Conservation (phyloP, 2,888 invertebrate genomes). For the Eucriotettix oculatus region DNA sequence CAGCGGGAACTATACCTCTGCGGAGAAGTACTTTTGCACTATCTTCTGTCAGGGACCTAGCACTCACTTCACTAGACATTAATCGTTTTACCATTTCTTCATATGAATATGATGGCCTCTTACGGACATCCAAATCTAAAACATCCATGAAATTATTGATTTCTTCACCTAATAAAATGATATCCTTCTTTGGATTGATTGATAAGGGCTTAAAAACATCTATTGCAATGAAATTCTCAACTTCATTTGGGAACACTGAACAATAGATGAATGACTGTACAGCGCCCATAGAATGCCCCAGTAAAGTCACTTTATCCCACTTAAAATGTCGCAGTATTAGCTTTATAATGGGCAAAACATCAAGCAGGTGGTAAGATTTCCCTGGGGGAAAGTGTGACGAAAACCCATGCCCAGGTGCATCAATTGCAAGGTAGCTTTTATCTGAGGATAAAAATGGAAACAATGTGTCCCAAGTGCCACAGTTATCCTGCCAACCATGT, state of each 20-base stretch:
- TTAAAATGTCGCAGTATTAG: constrained; percentile 16
- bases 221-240: constrained; percentile 15
- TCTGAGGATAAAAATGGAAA: constrained; percentile 17
- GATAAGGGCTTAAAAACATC: constrained; percentile 13
- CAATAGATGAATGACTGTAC: constrained; percentile 15
- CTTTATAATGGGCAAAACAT: constrained; percentile 15
- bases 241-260: constrained; percentile 14
- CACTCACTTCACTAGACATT: background rate
- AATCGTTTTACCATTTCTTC: constrained; percentile 1
- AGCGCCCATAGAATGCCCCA: constrained; percentile 17
- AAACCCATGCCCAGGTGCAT: constrained; percentile 20
- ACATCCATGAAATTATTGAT: constrained; percentile 1
- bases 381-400: constrained; percentile 18
- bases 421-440: constrained; percentile 18
- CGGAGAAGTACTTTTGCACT: constrained; percentile 55
- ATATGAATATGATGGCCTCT: constrained; percentile 1
- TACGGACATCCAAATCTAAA: background rate
- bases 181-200: background rate
- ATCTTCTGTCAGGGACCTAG: constrained; percentile 39
- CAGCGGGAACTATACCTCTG: constrained; percentile 46
- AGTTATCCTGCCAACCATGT: constrained; percentile 22
- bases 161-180: background rate
- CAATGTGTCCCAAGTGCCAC: constrained; percentile 19
- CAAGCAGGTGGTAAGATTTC: constrained; percentile 13
- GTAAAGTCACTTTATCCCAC: constrained; percentile 15